Evolutionary conservation across 2,113 vertebrate genomes (phyloP).

Genomic region (Ceyx margarethae): DNA sequence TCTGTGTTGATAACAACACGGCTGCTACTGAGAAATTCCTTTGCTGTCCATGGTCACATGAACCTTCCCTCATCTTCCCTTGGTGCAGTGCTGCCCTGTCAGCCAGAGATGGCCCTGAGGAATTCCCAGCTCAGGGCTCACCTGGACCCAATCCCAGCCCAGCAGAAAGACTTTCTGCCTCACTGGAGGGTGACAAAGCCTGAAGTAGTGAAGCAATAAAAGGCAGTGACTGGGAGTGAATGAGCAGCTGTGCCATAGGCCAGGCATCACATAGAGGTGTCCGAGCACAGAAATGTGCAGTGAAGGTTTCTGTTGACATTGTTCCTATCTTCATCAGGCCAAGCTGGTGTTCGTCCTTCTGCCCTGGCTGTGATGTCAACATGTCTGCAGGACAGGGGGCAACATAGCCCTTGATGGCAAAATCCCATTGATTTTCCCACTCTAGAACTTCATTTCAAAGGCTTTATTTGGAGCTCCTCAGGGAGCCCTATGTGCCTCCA

Average conservation of each 20-base stretch:
- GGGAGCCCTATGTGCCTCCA: neutral
- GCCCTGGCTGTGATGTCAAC: neutral
- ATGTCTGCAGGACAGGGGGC: rapidly evolving
- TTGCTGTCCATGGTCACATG: rapidly evolving
- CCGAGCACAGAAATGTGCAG: rapidly evolving
- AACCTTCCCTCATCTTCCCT: neutral
- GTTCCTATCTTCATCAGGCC: neutral
- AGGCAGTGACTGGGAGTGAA: neutral
- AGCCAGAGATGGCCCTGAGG: neutral
- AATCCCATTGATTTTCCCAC: neutral
- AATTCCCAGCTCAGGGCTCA: neutral
- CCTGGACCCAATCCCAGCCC: neutral
- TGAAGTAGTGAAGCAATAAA: neutral
- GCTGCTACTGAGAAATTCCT: neutral
- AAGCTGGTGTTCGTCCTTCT: neutral
- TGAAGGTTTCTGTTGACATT: neutral
- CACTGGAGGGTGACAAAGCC: neutral
- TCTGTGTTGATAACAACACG: rapidly evolving
- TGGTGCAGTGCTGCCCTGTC: no score
- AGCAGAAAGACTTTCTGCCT: neutral
- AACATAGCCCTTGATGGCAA: neutral
- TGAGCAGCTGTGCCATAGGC: rapidly evolving
- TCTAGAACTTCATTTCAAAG: neutral
- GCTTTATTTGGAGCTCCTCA: neutral
- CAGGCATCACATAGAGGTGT: rapidly evolving